Percentiles rank a stretch among this genome's conserved stretches.
Evolutionary conservation across 1,140 invertebrate species (phyloP).

Genomic region (Neuroterus valhalla): DNA sequence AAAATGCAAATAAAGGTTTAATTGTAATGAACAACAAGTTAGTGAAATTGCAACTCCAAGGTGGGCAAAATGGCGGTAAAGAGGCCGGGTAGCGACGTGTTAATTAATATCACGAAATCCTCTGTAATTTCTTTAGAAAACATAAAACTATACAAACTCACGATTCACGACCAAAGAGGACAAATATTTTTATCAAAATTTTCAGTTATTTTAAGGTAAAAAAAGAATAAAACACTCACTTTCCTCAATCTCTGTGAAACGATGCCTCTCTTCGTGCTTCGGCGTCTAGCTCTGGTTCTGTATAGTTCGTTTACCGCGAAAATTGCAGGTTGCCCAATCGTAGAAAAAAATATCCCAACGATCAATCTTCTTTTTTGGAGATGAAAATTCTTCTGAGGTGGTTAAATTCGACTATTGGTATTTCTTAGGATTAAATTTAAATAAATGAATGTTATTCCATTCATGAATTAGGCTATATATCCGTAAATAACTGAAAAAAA

Average conservation of each 20-base stretch:
- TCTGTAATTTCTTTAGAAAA: neutral
- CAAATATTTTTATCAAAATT: neutral
- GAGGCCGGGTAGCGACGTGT: constrained; percentile 13
- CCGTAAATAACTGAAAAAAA: neutral
- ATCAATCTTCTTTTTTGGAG: neutral
- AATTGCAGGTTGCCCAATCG: constrained; percentile 11
- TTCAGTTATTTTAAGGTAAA: neutral
- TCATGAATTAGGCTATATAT: neutral
- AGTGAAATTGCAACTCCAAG: neutral
- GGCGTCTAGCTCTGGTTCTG: neutral
- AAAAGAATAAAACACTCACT: constrained; percentile 1
- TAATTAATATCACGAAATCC: neutral
- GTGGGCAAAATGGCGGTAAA: constrained; percentile 26
- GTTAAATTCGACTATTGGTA: neutral
- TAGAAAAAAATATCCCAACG: neutral
- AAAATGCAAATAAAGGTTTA: neutral
- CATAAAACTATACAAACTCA: neutral
- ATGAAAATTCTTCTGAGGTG: neutral
- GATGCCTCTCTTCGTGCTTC: neutral
- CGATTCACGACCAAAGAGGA: neutral
- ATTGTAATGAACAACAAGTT: neutral
- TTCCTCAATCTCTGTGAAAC: neutral
- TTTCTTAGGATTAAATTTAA: neutral
- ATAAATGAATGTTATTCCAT: neutral
- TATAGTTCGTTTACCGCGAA: constrained; percentile 15